Evolutionary conservation across 2,888 invertebrate species (phyloP), one percentile per base, ranked within the genome.

Genomic region (Rhaphigaster nebulosa): DNA sequence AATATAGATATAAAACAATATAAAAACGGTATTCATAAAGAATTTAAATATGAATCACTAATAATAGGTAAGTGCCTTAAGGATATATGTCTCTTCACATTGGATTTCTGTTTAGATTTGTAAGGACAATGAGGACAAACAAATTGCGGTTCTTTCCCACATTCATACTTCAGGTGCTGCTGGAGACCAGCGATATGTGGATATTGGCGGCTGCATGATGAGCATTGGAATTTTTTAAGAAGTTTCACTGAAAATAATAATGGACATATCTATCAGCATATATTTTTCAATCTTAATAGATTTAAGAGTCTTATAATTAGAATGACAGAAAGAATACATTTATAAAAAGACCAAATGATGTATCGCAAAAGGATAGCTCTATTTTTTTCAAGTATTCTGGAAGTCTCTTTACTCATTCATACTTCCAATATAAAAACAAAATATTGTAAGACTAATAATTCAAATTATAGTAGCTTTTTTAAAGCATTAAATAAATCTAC

Each of bases 71-170:
- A 90, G 84, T 92, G 92, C 41, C 91, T 91, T 41, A 92, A 87
- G 87, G 87, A 90, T 23, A 91, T 89, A 65, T 92, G 92, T 15
- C 91, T 92, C 70, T 91, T 91, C 34, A 92, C 70, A 54, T 92
- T 90, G 6, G 84, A 87, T 91, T 92, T 92, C 87, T 91, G 91
- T 87, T 92, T 92, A 45, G 91, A 90, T 87, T 88, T 87, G 87
- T 92, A 92, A 20, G 91, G 90, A 88, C 93, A 93, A 18, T 94
- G 93, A 10, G 94, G 94, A 91, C 94, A 94, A 91, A 93, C 93
- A 92, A 94, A 94, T 91, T 93, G 93, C 13, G 94, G 93, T 84
- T 93, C 93, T 90, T 93, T 93, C 12, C 94, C 94, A 91, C 94
- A 94, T 92, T 92, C 91, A 76, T 90, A 90, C 38, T 87, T 87